These are phyloP conservation scores for Acrobasis suavella DNA, from an alignment of 2,888 invertebrate species.

Conservation along the genomic window DNA sequence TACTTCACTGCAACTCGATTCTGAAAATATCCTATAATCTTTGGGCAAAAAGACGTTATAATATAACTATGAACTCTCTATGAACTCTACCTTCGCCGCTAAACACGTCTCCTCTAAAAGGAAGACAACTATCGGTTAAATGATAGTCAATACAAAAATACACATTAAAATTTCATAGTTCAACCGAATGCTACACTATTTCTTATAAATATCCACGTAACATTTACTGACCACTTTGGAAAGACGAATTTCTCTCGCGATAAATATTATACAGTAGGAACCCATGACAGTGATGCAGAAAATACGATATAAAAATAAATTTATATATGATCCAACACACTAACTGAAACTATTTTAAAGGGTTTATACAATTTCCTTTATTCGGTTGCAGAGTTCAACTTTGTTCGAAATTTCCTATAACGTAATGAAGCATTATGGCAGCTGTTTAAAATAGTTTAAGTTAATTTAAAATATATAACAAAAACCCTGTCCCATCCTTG, in stretches of 20 bases:
- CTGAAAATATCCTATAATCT: conserved; percentile 14
- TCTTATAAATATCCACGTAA: conserved; percentile 34
- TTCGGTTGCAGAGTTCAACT: neutral
- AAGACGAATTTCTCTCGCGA: conserved; percentile 28
- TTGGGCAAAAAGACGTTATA: conserved; percentile 13
- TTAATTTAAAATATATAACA: too few species aligned
- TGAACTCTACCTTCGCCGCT: conserved; percentile 5
- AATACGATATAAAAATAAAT: conserved; percentile 67
- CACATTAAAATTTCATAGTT: conserved; percentile 36
- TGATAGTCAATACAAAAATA: conserved; percentile 53
- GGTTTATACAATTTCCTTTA: neutral
- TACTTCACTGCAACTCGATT: conserved; percentile 7
- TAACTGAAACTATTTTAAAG: conserved; percentile 4
- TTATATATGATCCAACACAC: conserved; percentile 20
- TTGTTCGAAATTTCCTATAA: neutral
- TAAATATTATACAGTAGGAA: conserved; percentile 19
- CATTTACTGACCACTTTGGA: conserved; percentile 40
- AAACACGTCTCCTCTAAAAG: conserved; percentile 10
- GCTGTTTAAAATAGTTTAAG: neutral
- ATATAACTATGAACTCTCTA: neutral
- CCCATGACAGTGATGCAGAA: conserved; percentile 42
- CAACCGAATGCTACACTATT: conserved; percentile 17
- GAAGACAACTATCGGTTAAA: conserved; percentile 15
- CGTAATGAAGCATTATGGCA: neutral
- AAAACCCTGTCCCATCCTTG: too few species aligned